Evolutionary conservation across 2,888 invertebrate genomes (phyloP), one percentile per base, ranked within the genome.

Genomic region (Cheilosia scutellata): DNA sequence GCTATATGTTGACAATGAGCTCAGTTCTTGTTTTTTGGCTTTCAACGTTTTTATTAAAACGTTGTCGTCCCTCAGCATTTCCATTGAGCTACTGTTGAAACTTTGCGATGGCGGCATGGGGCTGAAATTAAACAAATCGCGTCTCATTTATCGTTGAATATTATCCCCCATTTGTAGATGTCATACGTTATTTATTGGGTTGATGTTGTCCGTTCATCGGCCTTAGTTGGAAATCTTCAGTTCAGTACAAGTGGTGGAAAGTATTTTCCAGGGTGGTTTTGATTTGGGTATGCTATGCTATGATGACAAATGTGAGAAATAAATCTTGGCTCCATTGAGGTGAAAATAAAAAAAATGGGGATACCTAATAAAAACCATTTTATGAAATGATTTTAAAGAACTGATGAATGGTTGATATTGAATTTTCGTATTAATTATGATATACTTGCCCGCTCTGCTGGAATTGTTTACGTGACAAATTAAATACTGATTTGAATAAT

Each of bases 121-220:
- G 58, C 37, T 68, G 68, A 77, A 76, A 62, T 68, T 68, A 82
- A 86, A 86, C 76, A 76, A 86, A 86, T 86, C 49, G 71, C 37
- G 25, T 72, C 65, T 76, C 72, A 72, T 86, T 86, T 76, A 68
- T 80, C 65, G 42, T 71, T 68, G 62, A 76, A 86, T 62, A 72
- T 47, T 62, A 77, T 76, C 86, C 86, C 71, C 62, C 80, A 80
- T 86, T 86, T 80, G 55, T 86, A 66, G 55, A 76, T 76, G 66
- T 76, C 86, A 65, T 66, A 75, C 71, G 68, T 51, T 72, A 49
- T 60, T 65, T 29, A 60, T 63, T 51, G 27, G 47, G 51, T 51
- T 51, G 27, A 13, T 27, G 57, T 57, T 70, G 66, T 55, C 62
- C 49, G 62, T 68, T 62, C 74, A 75, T 37, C 55, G 62, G 60